Evolutionary conservation across 2,888 invertebrate genomes (phyloP).

Genomic region (Eupithecia centaureata): DNA sequence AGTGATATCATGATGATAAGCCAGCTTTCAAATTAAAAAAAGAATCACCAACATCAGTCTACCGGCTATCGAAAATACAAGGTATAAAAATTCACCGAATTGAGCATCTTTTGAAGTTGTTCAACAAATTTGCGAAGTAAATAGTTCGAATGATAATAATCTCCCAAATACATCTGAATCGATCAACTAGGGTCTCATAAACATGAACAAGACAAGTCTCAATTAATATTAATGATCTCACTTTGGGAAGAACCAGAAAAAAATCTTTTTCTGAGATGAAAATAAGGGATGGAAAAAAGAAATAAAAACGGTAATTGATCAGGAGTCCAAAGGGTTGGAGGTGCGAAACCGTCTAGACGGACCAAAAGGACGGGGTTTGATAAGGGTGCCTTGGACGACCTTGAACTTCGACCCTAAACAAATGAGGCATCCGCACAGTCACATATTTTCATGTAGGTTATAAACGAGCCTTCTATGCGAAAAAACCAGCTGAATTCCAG

Average conservation of each 20-base stretch:
- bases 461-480: slow-evolving; percentile 15
- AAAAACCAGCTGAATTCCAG: background rate
- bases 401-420: slow-evolving; percentile 81
- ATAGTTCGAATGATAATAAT: too few relatives aligned
- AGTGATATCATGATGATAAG: too few relatives aligned
- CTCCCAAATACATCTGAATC: too few relatives aligned
- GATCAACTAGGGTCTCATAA: too few relatives aligned
- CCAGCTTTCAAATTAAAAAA: slow-evolving; percentile 1
- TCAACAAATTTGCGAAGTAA: too few relatives aligned
- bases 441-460: slow-evolving; percentile 50
- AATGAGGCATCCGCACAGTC: slow-evolving; percentile 68
- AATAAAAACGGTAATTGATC: slow-evolving; percentile 69
- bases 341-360: slow-evolving; percentile 82
- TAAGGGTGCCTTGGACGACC: slow-evolving; percentile 79
- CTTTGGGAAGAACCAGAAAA: slow-evolving; percentile 19
- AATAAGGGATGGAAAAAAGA: slow-evolving; percentile 39
- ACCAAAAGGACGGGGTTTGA: slow-evolving; percentile 78
- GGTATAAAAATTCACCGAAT: too few relatives aligned
- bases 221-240: background rate
- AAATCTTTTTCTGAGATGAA: slow-evolving; percentile 6
- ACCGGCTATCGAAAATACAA: too few relatives aligned
- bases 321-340: slow-evolving; percentile 76
- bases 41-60: background rate
- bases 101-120: too few relatives aligned
- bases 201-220: background rate